These are phyloP conservation scores for Amblyjoppa fuscipennis DNA, from an alignment of 2,888 invertebrate species.

Conservation along the genomic window DNA sequence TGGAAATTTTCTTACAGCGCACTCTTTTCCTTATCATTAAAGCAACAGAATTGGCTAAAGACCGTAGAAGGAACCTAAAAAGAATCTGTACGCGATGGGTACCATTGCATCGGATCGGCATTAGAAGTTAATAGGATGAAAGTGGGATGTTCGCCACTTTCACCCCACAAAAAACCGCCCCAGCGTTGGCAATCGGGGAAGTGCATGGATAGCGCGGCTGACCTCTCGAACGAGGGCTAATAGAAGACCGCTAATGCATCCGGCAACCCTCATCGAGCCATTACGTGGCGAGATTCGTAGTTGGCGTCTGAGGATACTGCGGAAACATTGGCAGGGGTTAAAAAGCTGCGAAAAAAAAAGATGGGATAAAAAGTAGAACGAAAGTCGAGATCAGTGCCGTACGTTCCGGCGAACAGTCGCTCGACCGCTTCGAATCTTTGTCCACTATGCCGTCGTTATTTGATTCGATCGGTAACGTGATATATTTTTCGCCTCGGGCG, in stretches of 20 bases:
- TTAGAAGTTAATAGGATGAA: neutral
- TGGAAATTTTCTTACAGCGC: no score
- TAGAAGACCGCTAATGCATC: conserved; percentile 78
- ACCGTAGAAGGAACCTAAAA: neutral
- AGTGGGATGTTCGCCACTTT: conserved; percentile 11
- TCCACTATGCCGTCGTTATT: conserved; percentile 70
- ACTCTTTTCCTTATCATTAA: no score
- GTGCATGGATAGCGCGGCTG: conserved; percentile 25
- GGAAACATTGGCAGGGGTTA: conserved; percentile 49
- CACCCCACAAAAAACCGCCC: neutral
- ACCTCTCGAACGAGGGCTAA: conserved; percentile 67
- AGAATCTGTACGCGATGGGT: neutral
- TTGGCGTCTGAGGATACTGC: neutral
- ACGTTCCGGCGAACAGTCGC: neutral
- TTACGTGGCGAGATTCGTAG: conserved; percentile 73
- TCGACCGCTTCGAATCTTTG: conserved; percentile 4
- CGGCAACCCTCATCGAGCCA: conserved; percentile 67
- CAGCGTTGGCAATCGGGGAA: conserved; percentile 38
- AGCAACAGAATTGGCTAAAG: no score
- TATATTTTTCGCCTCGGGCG: conserved; percentile 69
- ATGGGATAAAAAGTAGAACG: conserved; percentile 33
- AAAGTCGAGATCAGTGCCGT: conserved; percentile 34
- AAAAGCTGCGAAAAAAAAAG: conserved; percentile 26
- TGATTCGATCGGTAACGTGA: conserved; percentile 74
- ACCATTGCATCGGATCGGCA: neutral